Base-by-base conservation (phyloP, 37 sponge, comb jelly and placozoan species). In the Spongilla lacustris region DNA sequence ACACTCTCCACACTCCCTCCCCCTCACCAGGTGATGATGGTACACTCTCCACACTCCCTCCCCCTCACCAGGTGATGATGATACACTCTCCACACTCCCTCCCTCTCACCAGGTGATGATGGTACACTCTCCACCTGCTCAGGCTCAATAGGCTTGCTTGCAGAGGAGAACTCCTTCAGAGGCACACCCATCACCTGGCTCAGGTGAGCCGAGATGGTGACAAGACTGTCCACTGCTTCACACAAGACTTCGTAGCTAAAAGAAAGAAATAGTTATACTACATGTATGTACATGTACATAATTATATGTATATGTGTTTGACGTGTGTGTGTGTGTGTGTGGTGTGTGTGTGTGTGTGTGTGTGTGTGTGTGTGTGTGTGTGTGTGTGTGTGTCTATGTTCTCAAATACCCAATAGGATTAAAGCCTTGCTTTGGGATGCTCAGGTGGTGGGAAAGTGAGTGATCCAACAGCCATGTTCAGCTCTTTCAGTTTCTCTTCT, bases 101-200 rank as follows among this genome's bases (percentile, higher is more conserved):
- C 21, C 31, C 50, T 17, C 67, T 30, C 67, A 80, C 81, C 81
- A 23, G 81, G 81, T 14, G 81, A 80, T 17, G 68, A 30, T 24
- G 81, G 68, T 14, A 22, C 31, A 66, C 81, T 80, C 5, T 41
- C n/a, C 26, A 28, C 30, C 28, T 31, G 36, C 34, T 26, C 25
- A 2, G 58, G 58, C 19, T 58, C 58, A 14, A 17, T 17, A 6
- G 58, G 11, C 33, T 66, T 83, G 73, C 82, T 34, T 0, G 26
- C 31, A 5, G 69, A 27, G 6, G 13, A 22, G n/a, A 26, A 87
- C 83, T 80, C 89, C 37, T 30, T 76, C 27, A 30, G 24, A 49
- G 91, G 91, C 30, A 91, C 46, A 0, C 91, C 87, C 86, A 91
- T 82, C 28, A 82, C 79, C 4, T 86, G 77, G 28, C 91, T 36